Base-by-base conservation (phyloP, 2,797 vertebrate genomes). In the Oreonectes daqikongensis region DNA sequence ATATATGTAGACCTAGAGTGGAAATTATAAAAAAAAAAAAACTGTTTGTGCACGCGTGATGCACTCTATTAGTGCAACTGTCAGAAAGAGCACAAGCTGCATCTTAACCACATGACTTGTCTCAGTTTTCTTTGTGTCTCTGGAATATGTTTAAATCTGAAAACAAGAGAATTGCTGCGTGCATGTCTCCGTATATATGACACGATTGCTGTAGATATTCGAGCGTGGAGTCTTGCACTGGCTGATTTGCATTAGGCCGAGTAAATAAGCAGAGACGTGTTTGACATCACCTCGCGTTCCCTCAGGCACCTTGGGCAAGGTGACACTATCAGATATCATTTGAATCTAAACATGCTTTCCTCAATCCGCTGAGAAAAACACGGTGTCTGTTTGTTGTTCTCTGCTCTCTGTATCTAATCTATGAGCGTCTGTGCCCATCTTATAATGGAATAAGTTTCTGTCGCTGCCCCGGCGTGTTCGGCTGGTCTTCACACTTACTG, bases 281-380 rank as follows among this genome's bases (percentile, higher is more conserved):
- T 72, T 72, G 79, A 76, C 61, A 72, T 69, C 72, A 75, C 71
- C 53, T 69, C 32, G 26, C 65, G 72, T 68, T 83, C 48, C 52
- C 53, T 48, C 66, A 63, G 69, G 76, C 75, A 82, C 78, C 79
- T 80, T 79, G 70, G 80, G 66, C 78, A 74, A 79, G 77, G 79
- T 70, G 65, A 78, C 65, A 42, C 71, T 75, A 78, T 84, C 78
- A 75, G 74, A 75, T 83, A 73, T 84, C 67, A 77, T 79, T 81
- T 82, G 38, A 78, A 81, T 79, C 71, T 65, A 75, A 83, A 81
- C 69, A 69, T 9, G 14, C 69, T 74, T 68, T 63, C 66, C 75
- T 76, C 26, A 28, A 24, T 26, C 53, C 28, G 24, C 44, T 18
- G 60, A 64, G 35, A 69, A 60, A 50, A 75, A 66, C 53, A 76